Evolutionary conservation across 2,888 invertebrate genomes (phyloP), one percentile per base, ranked within the genome.

Genomic region (Rapana venosa): DNA sequence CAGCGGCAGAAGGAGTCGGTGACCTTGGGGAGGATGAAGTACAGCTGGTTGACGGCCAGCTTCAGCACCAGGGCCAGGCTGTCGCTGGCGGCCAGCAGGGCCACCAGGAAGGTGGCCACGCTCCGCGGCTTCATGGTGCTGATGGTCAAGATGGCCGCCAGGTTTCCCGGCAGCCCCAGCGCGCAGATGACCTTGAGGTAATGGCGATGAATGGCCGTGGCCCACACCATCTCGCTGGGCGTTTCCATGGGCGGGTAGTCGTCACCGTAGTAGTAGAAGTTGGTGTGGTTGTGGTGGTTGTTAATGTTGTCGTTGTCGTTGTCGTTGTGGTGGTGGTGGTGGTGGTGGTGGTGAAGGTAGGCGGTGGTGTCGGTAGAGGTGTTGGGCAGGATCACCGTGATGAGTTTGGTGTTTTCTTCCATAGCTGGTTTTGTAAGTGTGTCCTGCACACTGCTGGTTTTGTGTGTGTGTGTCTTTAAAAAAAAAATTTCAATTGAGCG

Each of bases 51-150:
- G 13, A 90, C 81, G 8, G 91, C 22, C 26, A 92, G 70, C 85
- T 92, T 92, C 30, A 87, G 20, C 22, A 91, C 61, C n/a, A 92
- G 70, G 15, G 92, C 90, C 30, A 83, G 0, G 47, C 89, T 90
- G 87, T 92, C 92, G 74, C 89, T 90, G 77, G 88, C 89, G 26
- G 91, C 91, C 22, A 92, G 88, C 32, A 90, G 83, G n/a, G 90
- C 88, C 47, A 92, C 81, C 61, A 91, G 84, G n/a, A 91, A 77
- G 6, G 90, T 90, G n/a, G 88, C 87, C 4, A 91, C 88, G 20
- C 86, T 88, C 11, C 89, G n/a, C 5, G 88, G 70, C n/a, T 85
- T 84, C 87, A 91, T 88, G 30, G 88, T 88, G 4, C 87, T 36
- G 74, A 91, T 87, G 20, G 92, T 91, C 5, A 90, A 70, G 77